These are phyloP conservation scores for Mionectes macconnelli DNA, from an alignment of 2,113 vertebrate genomes.

Conservation along the genomic window DNA sequence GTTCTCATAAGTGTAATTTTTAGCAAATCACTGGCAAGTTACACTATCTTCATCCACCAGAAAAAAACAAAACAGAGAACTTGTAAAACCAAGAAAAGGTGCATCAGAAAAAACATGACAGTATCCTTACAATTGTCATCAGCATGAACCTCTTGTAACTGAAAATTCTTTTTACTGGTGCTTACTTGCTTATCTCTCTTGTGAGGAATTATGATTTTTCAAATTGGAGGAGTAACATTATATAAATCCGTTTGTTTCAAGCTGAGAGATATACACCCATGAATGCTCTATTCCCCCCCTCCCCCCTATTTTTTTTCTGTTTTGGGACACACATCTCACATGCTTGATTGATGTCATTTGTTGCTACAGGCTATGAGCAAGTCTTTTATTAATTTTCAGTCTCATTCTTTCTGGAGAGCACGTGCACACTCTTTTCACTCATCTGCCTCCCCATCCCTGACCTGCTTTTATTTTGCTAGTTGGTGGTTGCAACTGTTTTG, in stretches of 20 bases:
- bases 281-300: fast-evolving
- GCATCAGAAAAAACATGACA: neutral
- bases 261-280: neutral
- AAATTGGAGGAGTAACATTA: neutral
- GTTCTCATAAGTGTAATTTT: neutral
- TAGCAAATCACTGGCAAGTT: neutral
- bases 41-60: neutral
- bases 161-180: neutral
- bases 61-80: neutral
- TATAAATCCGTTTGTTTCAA: neutral
- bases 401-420: constrained; percentile 24
- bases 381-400: constrained; percentile 15
- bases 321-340: neutral
- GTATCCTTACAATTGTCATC: neutral
- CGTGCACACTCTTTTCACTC: neutral
- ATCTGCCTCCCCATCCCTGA: neutral
- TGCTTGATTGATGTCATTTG: neutral
- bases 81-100: neutral
- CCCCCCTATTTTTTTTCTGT: neutral
- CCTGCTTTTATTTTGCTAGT: constrained; percentile 46
- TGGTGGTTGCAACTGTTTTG: constrained; percentile 49
- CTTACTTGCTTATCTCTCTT: neutral
- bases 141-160: neutral
- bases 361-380: neutral
- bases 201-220: neutral